Evolutionary conservation across 2,797 vertebrate species (phyloP).

Genomic region (Salmo trutta): DNA sequence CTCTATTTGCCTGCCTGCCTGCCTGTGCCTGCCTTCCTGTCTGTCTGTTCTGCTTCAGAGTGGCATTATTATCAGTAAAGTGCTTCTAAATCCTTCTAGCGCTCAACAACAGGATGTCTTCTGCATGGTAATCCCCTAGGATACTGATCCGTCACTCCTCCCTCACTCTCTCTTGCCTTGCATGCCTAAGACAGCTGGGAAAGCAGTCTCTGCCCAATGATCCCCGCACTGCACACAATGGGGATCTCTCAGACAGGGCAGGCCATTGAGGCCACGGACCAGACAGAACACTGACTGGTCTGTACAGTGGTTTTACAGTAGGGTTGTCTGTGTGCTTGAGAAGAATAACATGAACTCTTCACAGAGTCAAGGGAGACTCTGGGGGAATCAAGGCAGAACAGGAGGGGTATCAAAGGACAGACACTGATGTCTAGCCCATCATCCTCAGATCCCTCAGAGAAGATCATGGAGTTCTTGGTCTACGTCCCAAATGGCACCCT

Average conservation of each 20-base stretch:
- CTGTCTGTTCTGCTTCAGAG: constrained; percentile 58
- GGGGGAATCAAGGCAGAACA: background rate
- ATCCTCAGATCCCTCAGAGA: background rate
- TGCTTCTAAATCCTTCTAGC: constrained; percentile 77
- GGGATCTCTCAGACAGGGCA: constrained; percentile 32
- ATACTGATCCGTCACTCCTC: constrained; percentile 74
- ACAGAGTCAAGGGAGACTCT: no score
- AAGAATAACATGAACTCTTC: constrained; percentile 24
- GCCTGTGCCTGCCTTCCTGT: background rate
- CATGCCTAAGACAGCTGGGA: constrained; percentile 79
- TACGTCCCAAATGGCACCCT: no score
- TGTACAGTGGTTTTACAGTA: constrained; percentile 38
- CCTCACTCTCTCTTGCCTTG: constrained; percentile 71
- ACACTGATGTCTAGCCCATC: background rate
- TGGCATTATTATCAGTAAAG: constrained; percentile 79
- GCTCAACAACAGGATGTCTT: constrained; percentile 75
- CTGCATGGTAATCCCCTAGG: constrained; percentile 76
- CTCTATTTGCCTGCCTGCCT: background rate
- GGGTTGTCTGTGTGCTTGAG: constrained; percentile 10
- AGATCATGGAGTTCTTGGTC: background rate
- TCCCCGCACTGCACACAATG: constrained; percentile 41
- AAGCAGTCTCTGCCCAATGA: constrained; percentile 68
- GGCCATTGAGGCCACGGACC: constrained; percentile 30
- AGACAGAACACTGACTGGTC: background rate
- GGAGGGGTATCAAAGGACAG: background rate